phyloP scores from a whole-genome alignment of 2,888 invertebrate genomes.

The Ellobium chinense region DNA sequence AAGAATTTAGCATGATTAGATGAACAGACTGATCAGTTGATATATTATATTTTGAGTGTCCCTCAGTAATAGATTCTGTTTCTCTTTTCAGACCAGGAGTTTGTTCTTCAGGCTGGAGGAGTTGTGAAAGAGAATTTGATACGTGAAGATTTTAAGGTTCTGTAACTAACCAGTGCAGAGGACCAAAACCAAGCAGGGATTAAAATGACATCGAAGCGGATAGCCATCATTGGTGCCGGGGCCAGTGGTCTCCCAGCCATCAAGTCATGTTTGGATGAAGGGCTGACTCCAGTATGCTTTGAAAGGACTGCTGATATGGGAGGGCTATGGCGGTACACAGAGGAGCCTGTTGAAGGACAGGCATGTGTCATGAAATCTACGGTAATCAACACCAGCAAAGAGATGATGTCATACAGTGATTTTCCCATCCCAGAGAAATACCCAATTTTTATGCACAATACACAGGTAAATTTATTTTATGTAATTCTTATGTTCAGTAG shows the following conservation, averaged over 20 bases:
- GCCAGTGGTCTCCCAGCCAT: slow-evolving; percentile 71
- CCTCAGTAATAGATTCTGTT: no score
- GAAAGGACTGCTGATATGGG: slow-evolving; percentile 72
- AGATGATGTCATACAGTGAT: slow-evolving; percentile 77
- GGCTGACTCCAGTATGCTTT: slow-evolving; percentile 70
- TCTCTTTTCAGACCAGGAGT: no score
- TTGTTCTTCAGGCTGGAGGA: no score
- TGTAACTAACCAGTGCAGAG: no score
- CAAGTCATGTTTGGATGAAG: slow-evolving; percentile 73
- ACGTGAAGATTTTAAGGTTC: no score
- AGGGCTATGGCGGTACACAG: slow-evolving; percentile 74
- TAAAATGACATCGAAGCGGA: slow-evolving; percentile 51
- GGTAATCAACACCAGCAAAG: slow-evolving; percentile 75
- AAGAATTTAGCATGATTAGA: no score
- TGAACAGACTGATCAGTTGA: no score
- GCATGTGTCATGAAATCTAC: slow-evolving; percentile 75
- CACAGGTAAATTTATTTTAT: no score
- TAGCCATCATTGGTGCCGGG: slow-evolving; percentile 71
- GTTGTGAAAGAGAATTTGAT: no score
- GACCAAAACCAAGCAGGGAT: no score
- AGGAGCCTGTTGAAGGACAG: slow-evolving; percentile 59
- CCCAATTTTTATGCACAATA: slow-evolving; percentile 78
- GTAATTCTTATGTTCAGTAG: no score
- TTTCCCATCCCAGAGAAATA: slow-evolving; percentile 76
- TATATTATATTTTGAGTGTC: no score